Evolutionary conservation across 2,888 invertebrate species (phyloP).

Genomic region (Brachynemurus nebulosus): DNA sequence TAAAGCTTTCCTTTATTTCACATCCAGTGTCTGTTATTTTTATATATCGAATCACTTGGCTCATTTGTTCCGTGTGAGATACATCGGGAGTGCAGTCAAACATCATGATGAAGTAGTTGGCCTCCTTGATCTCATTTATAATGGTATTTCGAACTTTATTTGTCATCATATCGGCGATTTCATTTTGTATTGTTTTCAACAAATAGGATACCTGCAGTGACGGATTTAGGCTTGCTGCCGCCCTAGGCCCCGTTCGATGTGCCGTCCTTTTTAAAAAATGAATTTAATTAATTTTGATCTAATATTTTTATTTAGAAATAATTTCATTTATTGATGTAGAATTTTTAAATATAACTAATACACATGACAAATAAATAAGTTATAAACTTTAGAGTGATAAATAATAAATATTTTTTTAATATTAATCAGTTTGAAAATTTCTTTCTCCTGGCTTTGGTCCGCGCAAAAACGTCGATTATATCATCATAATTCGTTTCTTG

Average conservation of each 20-base stretch:
- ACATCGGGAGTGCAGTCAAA: slow-evolving; percentile 11
- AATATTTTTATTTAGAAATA: background rate
- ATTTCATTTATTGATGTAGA: background rate
- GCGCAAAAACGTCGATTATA: too few relatives aligned
- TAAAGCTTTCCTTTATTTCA: slow-evolving; percentile 3
- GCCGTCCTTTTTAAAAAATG: background rate
- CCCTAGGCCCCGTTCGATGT: background rate
- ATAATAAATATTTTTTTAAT: slow-evolving; percentile 1
- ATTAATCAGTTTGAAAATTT: too few relatives aligned
- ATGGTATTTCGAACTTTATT: slow-evolving; percentile 6
- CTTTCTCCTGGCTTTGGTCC: too few relatives aligned
- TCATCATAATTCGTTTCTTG: too few relatives aligned
- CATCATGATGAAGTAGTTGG: slow-evolving; percentile 12
- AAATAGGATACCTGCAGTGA: slow-evolving; percentile 9
- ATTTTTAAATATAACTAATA: too few relatives aligned
- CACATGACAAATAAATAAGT: background rate
- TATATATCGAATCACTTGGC: slow-evolving; percentile 1
- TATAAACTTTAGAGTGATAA: background rate
- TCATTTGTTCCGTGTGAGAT: slow-evolving; percentile 6
- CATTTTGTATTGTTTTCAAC: slow-evolving; percentile 9
- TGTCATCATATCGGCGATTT: slow-evolving; percentile 8
- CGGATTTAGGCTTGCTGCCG: slow-evolving; percentile 5
- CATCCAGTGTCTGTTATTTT: background rate
- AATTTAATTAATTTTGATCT: background rate
- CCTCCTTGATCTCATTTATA: slow-evolving; percentile 2